Base-by-base conservation (phyloP, 2,797 vertebrate species). In the Meda fulgida region DNA sequence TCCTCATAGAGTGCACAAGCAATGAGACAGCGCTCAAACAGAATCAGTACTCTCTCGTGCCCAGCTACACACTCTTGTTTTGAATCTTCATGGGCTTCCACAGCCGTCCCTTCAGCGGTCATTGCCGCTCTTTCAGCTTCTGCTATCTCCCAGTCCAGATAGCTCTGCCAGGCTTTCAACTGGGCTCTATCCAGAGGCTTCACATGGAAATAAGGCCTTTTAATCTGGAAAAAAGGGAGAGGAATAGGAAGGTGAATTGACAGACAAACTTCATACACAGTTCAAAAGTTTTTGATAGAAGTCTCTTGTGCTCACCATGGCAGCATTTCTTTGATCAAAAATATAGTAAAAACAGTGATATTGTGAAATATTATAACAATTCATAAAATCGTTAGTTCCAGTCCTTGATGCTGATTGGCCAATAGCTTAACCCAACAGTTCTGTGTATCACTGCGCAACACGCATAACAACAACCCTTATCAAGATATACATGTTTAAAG, bases 1-100 rank as follows among this genome's bases (percentile, higher is more conserved):
- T 97, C 96, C 89, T 97, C 96, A 40, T 97, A 97, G 76, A 97
- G 93, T 13, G 96, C 95, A 7, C 96, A 97, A 87, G 96, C 95
- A 26, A 97, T 96, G 84, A 97, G 91, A 80, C 96, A 97, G 79
- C 97, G 96, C 88, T 97, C 96, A 76, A 95, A 97, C 5, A 97
- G 93, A 43, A 96, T 91, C 38, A 95, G 93, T 51, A 96, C 92
- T 29, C 96, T 94, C 40, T 92, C 75, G 83, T 96, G 95, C 0
- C 92, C 91, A 1, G 83, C 90, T 51, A 89, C 53, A 38, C 87
- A 86, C 2, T 19, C 43, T 40, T 78, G 76, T 38, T 87, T 86
- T 31, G 83, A 87, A 16, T 3, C 75, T 89, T 92, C 92, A 14
- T 88, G 90, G 10, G 60, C 91, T 8, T 95, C 94, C 79, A 93